Conservation (phyloP, 2,888 invertebrate species). For the Acanthacorydalis orientalis region DNA sequence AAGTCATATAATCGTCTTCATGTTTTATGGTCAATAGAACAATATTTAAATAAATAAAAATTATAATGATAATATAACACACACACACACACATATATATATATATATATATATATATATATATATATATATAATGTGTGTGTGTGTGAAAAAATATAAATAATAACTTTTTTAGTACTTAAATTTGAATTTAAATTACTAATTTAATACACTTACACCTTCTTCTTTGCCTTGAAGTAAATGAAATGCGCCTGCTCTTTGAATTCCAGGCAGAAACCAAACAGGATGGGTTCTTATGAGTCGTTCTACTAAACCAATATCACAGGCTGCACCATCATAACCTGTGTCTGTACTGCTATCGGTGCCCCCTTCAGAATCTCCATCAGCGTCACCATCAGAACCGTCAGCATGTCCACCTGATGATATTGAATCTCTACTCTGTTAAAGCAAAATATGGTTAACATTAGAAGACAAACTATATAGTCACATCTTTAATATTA, state of each 20-base stretch:
- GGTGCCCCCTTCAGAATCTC: slow-evolving; percentile 29
- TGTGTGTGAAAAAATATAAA: too few relatives aligned
- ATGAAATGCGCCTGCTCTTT: slow-evolving; percentile 85
- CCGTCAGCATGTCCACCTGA: slow-evolving; percentile 37
- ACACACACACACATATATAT: too few relatives aligned
- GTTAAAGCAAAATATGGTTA: slow-evolving; percentile 22
- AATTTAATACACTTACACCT: slow-evolving; percentile 44
- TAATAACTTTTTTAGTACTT: too few relatives aligned
- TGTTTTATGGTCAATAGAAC: too few relatives aligned
- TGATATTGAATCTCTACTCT: slow-evolving; percentile 50
- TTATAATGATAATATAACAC: too few relatives aligned
- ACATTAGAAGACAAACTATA: slow-evolving; percentile 4
- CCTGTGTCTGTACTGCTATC: slow-evolving; percentile 34
- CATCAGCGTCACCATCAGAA: slow-evolving; percentile 24
- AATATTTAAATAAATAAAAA: too few relatives aligned
- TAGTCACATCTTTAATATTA: neutral
- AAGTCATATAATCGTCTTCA: too few relatives aligned
- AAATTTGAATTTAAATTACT: neutral
- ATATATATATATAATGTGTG: too few relatives aligned
- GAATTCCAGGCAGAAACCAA: slow-evolving; percentile 90
- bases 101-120: too few relatives aligned
- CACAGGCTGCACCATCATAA: slow-evolving; percentile 55
- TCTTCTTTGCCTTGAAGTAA: slow-evolving; percentile 84
- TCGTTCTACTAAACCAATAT: slow-evolving; percentile 71
- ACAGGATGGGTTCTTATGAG: slow-evolving; percentile 84